Evolutionary conservation across 1,140 invertebrate genomes (phyloP), one percentile per base, ranked within the genome.

Genomic region (Saccostrea cuccullata): DNA sequence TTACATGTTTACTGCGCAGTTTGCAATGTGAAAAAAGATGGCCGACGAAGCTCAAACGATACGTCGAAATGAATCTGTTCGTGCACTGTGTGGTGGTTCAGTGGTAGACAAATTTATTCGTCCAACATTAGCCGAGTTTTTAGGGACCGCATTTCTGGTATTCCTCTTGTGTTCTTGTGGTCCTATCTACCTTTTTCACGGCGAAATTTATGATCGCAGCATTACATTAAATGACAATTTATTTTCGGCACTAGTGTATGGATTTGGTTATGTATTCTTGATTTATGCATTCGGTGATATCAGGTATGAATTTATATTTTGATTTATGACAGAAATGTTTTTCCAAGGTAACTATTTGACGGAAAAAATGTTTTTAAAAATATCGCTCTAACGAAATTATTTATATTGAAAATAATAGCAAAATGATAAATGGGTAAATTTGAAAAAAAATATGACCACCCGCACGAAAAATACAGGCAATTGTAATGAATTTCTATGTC

Each of bases 261-360:
- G 94, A 56, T 84, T 95, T 12, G 90, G 92, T 36, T 94, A 94
- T 82, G 92, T 92, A 5, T 82, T 94, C 6, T 90, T 95, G 4
- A 91, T 94, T 30, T 89, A 90, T 9, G 91, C 91, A 15, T 85
- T 94, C 40, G 94, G 94, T 9, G 82, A 91, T 55, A 92, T 95
- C 86, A 94, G 94, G 94, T 94, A 88, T 84, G 91, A 87, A 30
- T 30, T 13, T 64, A 17, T 55, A 30, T 70, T 1, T 84, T 26
- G 11, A 40, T 13, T 17, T 67, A 67, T 67, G 23, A 17, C 8
- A 47, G 47, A 47, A 8, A 47, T 47, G 47, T 47, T 8, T 9
- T 47, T 47, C 47, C 47, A 47, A 47, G 9, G 47, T 6, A 47
- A 47, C 9, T 36, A 36, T 47, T 47, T 47, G 47, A 9, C 47